phyloP scores from a whole-genome alignment of 2,113 vertebrate species.

The Tachuris rubrigastra region DNA sequence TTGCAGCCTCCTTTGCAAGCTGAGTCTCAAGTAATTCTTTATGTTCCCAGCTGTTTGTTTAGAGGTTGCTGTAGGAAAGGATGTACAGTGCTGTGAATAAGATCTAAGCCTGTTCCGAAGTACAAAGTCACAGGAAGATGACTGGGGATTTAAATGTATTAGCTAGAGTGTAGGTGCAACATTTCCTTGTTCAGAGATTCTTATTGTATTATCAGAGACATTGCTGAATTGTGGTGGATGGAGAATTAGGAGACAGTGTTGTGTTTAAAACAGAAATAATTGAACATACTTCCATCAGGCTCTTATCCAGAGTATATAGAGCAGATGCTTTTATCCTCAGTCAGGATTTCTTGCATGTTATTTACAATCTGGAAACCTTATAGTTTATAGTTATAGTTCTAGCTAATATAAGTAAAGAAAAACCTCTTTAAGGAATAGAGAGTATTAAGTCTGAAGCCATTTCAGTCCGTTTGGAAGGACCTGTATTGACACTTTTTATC shows the following conservation, averaged over 20 bases:
- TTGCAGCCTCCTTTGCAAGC: background rate
- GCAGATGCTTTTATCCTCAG: background rate
- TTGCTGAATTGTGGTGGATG: background rate
- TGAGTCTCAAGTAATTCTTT: background rate
- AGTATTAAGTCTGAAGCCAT: background rate
- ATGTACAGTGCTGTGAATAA: background rate
- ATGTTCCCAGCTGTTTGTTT: background rate
- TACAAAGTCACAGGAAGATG: background rate
- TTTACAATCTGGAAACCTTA: background rate
- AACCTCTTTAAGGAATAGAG: background rate
- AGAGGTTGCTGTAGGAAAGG: background rate
- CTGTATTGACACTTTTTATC: background rate
- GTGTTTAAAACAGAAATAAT: background rate
- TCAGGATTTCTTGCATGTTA: background rate
- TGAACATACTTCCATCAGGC: background rate
- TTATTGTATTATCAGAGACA: background rate
- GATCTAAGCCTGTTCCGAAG: background rate
- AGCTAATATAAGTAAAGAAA: background rate
- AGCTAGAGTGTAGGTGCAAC: background rate
- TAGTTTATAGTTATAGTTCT: background rate
- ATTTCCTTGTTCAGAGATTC: background rate
- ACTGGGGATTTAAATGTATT: background rate
- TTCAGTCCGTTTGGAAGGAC: background rate
- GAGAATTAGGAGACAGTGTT: background rate
- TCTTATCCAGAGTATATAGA: background rate